Conservation (phyloP, 2,888 invertebrate species). For the Ophion slaviceki region DNA sequence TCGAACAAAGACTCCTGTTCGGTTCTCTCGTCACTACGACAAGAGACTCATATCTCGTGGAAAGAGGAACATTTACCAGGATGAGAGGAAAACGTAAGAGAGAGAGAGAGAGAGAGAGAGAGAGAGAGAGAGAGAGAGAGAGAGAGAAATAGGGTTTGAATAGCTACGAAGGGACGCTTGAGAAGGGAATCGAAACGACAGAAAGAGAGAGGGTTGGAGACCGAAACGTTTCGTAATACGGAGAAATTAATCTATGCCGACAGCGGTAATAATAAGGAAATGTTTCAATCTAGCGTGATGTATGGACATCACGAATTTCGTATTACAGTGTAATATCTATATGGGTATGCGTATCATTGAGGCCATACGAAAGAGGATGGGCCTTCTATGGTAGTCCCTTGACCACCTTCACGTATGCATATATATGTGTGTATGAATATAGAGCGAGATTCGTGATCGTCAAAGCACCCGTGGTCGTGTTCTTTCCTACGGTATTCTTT, state of each 20-base stretch:
- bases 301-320: conserved; percentile 74
- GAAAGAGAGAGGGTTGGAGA: conserved; percentile 21
- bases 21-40: conserved; percentile 60
- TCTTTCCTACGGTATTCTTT: conserved; percentile 29
- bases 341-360: conserved; percentile 13
- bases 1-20: conserved; percentile 59
- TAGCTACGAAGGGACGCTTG: conserved; percentile 64
- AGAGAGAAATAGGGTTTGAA: conserved; percentile 49
- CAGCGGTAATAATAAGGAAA: conserved; percentile 83
- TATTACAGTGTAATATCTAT: conserved; percentile 34
- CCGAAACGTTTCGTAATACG: conserved; percentile 75
- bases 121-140: not conserved
- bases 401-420: conserved; percentile 24
- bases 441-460: conserved; percentile 21
- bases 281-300: conserved; percentile 83
- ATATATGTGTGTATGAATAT: conserved; percentile 15
- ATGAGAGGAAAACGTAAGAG: conserved; percentile 33
- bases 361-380: conserved; percentile 33
- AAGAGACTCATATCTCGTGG: conserved; percentile 65
- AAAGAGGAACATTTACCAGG: conserved; percentile 66
- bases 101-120: conserved; percentile 45
- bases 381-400: conserved; percentile 34
- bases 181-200: conserved; percentile 38
- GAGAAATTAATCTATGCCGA: conserved; percentile 82
- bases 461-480: conserved; percentile 17